Percentiles rank a stretch among this genome's conserved stretches.
phyloP scores from a whole-genome alignment of 2,888 invertebrate genomes.

The Apoda limacodes region DNA sequence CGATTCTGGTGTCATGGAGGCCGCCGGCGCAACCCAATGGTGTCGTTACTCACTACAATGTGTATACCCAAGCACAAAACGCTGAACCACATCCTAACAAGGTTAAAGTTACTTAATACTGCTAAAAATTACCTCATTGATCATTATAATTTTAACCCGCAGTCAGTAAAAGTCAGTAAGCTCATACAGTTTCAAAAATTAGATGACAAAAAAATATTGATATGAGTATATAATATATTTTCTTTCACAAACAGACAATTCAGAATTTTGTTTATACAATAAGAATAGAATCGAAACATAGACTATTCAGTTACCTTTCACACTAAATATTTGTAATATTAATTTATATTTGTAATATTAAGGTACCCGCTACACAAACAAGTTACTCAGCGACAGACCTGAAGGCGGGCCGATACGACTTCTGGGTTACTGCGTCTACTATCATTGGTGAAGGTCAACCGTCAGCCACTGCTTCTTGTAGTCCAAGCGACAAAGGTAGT shows the following conservation, averaged over 20 bases:
- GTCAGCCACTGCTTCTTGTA: conserved; percentile 87
- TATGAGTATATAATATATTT: too few relatives aligned
- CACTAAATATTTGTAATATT: too few relatives aligned
- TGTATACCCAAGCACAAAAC: conserved; percentile 85
- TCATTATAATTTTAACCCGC: too few relatives aligned
- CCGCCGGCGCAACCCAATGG: conserved; percentile 94
- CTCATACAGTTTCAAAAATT: too few relatives aligned
- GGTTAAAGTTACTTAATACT: conserved; percentile 37
- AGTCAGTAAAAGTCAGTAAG: too few relatives aligned
- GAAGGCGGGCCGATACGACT: conserved; percentile 88
- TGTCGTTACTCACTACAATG: conserved; percentile 91
- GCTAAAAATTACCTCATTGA: not conserved
- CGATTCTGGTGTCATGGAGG: conserved; percentile 94
- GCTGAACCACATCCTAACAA: conserved; percentile 80
- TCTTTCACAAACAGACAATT: too few relatives aligned
- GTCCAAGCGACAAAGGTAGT: conserved; percentile 83
- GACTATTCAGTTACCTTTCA: too few relatives aligned
- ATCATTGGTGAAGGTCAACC: conserved; percentile 94
- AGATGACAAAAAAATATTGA: too few relatives aligned
- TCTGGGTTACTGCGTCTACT: conserved; percentile 95
- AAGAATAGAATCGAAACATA: too few relatives aligned
- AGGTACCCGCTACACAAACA: conserved; percentile 83
- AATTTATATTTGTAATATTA: too few relatives aligned
- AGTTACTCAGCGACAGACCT: conserved; percentile 89
- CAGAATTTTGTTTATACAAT: too few relatives aligned